phyloP scores from a whole-genome alignment of 2,113 vertebrate species.

The Ovis aries region DNA sequence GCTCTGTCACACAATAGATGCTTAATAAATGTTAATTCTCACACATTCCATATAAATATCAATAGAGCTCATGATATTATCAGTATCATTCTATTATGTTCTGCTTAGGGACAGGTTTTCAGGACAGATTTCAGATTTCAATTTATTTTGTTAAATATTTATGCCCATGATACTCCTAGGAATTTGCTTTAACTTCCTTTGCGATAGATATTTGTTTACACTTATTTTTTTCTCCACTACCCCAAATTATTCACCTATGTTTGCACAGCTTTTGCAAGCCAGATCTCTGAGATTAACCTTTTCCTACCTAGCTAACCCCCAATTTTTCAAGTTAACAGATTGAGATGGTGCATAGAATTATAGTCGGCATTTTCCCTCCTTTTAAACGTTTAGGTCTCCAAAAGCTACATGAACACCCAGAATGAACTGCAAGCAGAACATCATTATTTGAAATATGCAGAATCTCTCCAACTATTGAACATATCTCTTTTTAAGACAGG shows the following conservation, averaged over 20 bases:
- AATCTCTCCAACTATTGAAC: background rate
- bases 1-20: background rate
- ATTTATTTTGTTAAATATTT: background rate
- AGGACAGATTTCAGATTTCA: background rate
- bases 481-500: background rate
- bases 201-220: background rate
- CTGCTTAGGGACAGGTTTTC: background rate
- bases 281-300: background rate
- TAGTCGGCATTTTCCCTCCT: background rate
- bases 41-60: background rate
- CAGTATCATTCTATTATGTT: background rate
- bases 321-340: slow-evolving; percentile 29
- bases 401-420: background rate
- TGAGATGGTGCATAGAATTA: background rate
- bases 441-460: slow-evolving; percentile 25
- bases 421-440: background rate
- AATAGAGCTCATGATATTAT: background rate
- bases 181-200: background rate
- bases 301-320: background rate
- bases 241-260: background rate
- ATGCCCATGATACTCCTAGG: background rate
- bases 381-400: background rate
- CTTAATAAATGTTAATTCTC: background rate
- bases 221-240: background rate
- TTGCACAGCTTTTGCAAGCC: background rate